Percentiles rank a stretch among this genome's conserved stretches.
These are phyloP conservation scores for Netelia fuscicornis DNA, from an alignment of 2,888 invertebrate species.

Conservation along the genomic window DNA sequence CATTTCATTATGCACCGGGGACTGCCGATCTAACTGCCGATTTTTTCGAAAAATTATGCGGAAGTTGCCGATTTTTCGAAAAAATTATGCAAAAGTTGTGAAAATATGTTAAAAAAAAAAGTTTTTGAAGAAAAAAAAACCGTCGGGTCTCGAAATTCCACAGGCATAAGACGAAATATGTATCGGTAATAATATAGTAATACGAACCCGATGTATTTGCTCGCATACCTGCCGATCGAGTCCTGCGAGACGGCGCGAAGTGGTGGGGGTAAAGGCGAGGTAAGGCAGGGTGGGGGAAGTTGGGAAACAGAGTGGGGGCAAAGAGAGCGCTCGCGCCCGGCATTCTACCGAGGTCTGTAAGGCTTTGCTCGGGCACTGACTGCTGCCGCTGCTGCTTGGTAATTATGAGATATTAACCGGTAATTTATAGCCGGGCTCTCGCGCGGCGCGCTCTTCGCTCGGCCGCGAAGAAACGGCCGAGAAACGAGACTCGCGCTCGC, in stretches of 20 bases:
- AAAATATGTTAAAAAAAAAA: neutral
- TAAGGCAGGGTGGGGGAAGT: no score
- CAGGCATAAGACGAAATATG: slow-evolving; percentile 43
- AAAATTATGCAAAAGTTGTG: neutral
- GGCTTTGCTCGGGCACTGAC: slow-evolving; percentile 22
- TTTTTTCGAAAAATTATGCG: slow-evolving; percentile 2
- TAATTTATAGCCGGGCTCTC: slow-evolving; percentile 79
- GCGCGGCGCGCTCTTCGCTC: slow-evolving; percentile 72
- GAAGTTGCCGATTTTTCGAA: neutral
- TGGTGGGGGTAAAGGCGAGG: no score
- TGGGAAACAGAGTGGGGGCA: no score
- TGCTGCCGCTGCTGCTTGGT: slow-evolving; percentile 71
- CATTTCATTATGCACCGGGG: no score
- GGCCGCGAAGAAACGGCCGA: slow-evolving; percentile 34
- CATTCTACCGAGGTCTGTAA: slow-evolving; percentile 53
- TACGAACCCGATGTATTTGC: slow-evolving; percentile 59
- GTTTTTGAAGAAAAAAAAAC: slow-evolving; percentile 6
- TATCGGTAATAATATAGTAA: slow-evolving; percentile 18
- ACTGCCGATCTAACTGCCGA: no score
- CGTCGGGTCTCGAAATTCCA: slow-evolving; percentile 8
- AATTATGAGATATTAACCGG: slow-evolving; percentile 83
- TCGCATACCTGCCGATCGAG: slow-evolving; percentile 77
- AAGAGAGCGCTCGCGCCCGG: slow-evolving; percentile 36
- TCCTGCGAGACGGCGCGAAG: slow-evolving; percentile 46
- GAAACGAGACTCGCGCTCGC: slow-evolving; percentile 64